phyloP scores from a whole-genome alignment of 1,140 invertebrate species.

The Argopecten irradians region DNA sequence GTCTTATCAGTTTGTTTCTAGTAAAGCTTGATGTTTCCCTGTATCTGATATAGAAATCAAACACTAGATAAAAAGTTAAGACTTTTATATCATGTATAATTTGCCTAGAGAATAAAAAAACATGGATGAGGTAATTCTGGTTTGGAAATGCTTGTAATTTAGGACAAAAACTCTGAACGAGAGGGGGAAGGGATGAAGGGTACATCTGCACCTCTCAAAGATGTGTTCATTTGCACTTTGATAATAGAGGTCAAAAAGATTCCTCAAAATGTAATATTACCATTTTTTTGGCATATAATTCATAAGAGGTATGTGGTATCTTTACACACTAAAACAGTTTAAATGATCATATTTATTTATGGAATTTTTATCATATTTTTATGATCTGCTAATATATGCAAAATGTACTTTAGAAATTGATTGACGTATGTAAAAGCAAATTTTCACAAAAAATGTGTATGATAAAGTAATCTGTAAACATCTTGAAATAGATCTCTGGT shows the following conservation, averaged over 20 bases:
- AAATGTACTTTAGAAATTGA: slow-evolving; percentile 12
- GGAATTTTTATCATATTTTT: slow-evolving; percentile 11
- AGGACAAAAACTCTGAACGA: too few species aligned
- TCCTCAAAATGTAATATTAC: background rate
- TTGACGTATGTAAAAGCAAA: slow-evolving; percentile 18
- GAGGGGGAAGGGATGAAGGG: too few species aligned
- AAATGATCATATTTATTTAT: background rate
- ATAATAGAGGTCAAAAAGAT: background rate
- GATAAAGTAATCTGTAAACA: slow-evolving; percentile 1
- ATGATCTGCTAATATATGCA: slow-evolving; percentile 6
- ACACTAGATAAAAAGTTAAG: too few species aligned
- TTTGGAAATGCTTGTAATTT: background rate
- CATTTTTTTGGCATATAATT: background rate
- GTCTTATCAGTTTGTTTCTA: too few species aligned
- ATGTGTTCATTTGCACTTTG: slow-evolving; percentile 16
- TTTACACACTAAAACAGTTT: background rate
- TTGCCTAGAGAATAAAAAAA: too few species aligned
- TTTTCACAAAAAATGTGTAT: background rate
- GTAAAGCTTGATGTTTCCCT: too few species aligned
- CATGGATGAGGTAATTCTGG: background rate
- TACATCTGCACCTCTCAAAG: background rate
- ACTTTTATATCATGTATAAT: too few species aligned
- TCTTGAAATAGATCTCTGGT: background rate
- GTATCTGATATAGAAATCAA: too few species aligned
- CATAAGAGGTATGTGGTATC: background rate